Percentiles rank a stretch among this genome's conserved stretches.
Conservation (phyloP, 2,888 invertebrate genomes). For the Parthenolecanium corni region DNA sequence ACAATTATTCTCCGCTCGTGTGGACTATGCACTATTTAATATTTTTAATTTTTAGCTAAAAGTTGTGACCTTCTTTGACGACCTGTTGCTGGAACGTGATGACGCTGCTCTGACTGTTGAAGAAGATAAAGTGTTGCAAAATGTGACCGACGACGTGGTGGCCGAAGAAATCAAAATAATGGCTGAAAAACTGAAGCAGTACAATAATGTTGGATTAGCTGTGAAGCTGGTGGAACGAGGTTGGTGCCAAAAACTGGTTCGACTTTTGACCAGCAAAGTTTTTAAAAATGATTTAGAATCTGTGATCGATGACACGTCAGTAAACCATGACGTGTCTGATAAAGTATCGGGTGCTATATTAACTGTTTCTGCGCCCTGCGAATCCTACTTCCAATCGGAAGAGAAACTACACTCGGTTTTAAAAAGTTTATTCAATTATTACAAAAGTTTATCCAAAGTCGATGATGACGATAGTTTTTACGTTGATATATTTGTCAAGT, state of each 20-base stretch:
- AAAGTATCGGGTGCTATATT: constrained; percentile 14
- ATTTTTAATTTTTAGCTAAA: constrained; percentile 41
- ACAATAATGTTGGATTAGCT: constrained; percentile 38
- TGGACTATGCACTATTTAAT: neutral
- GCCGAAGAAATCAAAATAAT: constrained; percentile 36
- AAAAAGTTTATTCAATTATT: constrained; percentile 7
- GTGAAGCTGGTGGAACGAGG: constrained; percentile 35
- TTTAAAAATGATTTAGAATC: neutral
- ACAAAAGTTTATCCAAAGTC: neutral
- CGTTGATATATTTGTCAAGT: neutral
- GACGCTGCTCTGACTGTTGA: constrained; percentile 31
- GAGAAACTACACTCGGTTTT: neutral
- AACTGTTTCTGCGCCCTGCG: neutral
- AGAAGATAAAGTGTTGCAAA: constrained; percentile 18
- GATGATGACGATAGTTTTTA: constrained; percentile 7
- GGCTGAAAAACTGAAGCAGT: constrained; percentile 39
- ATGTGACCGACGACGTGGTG: constrained; percentile 33
- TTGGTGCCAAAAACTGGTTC: constrained; percentile 30
- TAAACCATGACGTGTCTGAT: constrained; percentile 19
- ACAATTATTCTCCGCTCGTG: neutral
- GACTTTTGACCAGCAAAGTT: neutral
- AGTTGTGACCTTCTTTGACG: constrained; percentile 48
- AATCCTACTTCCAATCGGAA: neutral
- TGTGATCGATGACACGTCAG: neutral
- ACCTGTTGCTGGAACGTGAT: constrained; percentile 46